These are phyloP conservation scores for Heteronetta atricapilla DNA, from an alignment of 2,113 vertebrate species.

Conservation along the genomic window DNA sequence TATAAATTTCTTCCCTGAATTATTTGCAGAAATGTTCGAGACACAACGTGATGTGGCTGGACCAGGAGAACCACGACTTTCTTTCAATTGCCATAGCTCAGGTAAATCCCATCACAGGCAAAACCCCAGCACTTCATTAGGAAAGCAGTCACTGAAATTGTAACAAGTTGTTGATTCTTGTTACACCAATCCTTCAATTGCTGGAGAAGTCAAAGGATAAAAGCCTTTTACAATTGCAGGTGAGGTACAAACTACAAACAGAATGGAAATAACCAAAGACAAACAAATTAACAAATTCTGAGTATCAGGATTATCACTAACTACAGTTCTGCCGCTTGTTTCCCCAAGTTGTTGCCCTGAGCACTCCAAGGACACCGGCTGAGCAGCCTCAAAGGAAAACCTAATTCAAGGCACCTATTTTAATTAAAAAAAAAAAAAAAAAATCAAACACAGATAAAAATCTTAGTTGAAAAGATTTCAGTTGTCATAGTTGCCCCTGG, in stretches of 20 bases:
- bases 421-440: background rate
- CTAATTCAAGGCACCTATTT: background rate
- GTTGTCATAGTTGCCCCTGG: fast-evolving
- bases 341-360: background rate
- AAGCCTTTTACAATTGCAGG: fast-evolving
- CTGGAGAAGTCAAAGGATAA: fast-evolving
- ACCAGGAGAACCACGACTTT: fast-evolving
- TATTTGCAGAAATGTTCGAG: background rate
- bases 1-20: background rate
- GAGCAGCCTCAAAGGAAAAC: too few species aligned
- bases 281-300: background rate
- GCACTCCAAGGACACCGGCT: background rate
- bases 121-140: fast-evolving
- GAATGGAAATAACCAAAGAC: fast-evolving
- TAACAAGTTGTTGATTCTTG: background rate
- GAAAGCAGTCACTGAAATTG: background rate
- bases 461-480: background rate
- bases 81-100: background rate
- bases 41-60: fast-evolving
- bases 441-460: background rate
- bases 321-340: background rate
- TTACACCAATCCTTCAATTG: background rate
- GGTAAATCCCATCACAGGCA: fast-evolving
- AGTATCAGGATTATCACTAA: fast-evolving
- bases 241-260: background rate